Base-by-base conservation (phyloP, 2,797 vertebrate species). In the Schizopygopsis malacanthus region DNA sequence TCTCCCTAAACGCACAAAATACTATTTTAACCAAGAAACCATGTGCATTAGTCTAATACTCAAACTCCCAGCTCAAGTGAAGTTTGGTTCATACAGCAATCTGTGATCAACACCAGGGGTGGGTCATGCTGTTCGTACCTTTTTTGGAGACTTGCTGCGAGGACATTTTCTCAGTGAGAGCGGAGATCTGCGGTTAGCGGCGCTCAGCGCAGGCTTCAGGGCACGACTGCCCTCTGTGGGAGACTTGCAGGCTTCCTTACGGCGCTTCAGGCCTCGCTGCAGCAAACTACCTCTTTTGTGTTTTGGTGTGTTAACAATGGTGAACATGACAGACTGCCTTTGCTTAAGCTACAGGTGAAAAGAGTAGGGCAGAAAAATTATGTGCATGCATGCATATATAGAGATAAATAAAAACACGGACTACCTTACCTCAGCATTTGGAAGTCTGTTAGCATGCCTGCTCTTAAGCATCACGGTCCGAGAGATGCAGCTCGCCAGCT, bases 251-350 rank as follows among this genome's bases (percentile, higher is more conserved):
- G 92, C 85, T 13, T 94, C 94, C 85, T 84, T 89, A 4, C 94
- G 92, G 25, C 96, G 95, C 87, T 96, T 96, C 22, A 90, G 90
- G 0, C 94, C 79, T 0, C 95, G 93, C 50, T 95, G 95, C 91
- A 95, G 96, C n/a, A 98, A 90, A 0, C 76, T 72, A 20, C 56
- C 70, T 1, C 63, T 67, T 4, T 67, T 28, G 63, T 1, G 63
- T 37, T 93, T 96, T 0, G 98, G 97, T 0, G 97, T 98, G 92
- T 97, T 98, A 0, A 97, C 95, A 67, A 98, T 95, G 33, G 88
- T 93, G 91, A 98, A 98, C 0, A 95, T 92, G 93, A 95, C 94
- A 0, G 97, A 96, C 90, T 96, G 92, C 28, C 95, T 96, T 45
- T 94, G 93, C 1, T 94, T 92, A 22, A 91, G 89, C 97, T 97